A percentile compares a stretch with the other conserved stretches of the same genome.
phyloP scores from a whole-genome alignment of 2,113 vertebrate species.

The Tachysurus fulvidraco region DNA sequence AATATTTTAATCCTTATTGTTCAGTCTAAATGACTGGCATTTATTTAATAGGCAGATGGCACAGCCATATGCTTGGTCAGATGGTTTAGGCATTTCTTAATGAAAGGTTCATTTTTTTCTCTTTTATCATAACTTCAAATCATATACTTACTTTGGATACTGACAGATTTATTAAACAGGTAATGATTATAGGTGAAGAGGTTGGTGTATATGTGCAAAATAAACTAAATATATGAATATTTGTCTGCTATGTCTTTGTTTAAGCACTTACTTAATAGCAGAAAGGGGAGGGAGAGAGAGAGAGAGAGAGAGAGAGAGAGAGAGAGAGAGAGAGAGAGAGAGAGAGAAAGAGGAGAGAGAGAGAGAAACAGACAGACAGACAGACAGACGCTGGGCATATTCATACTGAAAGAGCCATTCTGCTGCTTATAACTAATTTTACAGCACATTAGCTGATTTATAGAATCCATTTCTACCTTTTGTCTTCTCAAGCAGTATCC shows the following conservation, averaged over 20 bases:
- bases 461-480: constrained; percentile 33
- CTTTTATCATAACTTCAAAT: constrained; percentile 1
- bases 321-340: constrained; percentile 2
- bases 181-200: not conserved
- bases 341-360: not conserved
- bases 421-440: constrained; percentile 9
- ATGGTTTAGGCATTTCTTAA: not conserved
- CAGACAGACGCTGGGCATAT: not conserved
- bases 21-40: not conserved
- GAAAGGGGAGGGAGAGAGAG: not conserved
- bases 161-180: not conserved
- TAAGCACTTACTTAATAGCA: not conserved
- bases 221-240: not conserved
- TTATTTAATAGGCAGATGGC: not conserved
- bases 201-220: not conserved
- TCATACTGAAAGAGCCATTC: not conserved
- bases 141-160: not conserved
- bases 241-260: not conserved
- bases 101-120: not conserved
- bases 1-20: not conserved
- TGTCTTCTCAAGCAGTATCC: constrained; percentile 33
- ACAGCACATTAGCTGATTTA: constrained; percentile 54
- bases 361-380: not conserved
- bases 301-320: too few species aligned
- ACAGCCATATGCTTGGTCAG: not conserved